A percentile compares a stretch with the other conserved stretches of the same genome.
Conservation (phyloP, 2,888 invertebrate species). For the Sarcophaga variegata region DNA sequence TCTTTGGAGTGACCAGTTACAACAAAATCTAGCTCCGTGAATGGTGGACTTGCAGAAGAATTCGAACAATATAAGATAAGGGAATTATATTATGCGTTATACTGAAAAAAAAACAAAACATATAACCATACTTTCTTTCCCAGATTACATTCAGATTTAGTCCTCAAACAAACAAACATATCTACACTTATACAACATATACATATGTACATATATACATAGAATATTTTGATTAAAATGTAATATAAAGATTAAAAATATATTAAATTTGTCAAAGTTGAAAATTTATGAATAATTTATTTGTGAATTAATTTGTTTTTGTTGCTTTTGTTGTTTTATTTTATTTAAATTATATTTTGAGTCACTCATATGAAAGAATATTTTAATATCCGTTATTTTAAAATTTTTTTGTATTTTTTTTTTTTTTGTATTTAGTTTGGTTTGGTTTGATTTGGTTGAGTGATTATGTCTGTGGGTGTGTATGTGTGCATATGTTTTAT, state of each 20-base stretch:
- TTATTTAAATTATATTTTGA: slow-evolving; percentile 21
- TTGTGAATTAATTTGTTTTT: not conserved
- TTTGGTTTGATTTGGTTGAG: not conserved
- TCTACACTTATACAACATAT: no score
- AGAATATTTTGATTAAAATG: not conserved
- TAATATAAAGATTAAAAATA: not conserved
- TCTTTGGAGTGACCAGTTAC: no score
- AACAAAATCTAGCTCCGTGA: no score
- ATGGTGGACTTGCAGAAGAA: no score
- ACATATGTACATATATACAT: no score
- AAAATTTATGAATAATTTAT: not conserved
- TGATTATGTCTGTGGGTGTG: not conserved
- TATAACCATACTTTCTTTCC: no score
- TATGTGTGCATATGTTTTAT: not conserved
- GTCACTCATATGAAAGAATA: slow-evolving; percentile 42
- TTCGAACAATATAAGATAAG: no score
- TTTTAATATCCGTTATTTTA: slow-evolving; percentile 66
- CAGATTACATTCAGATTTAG: no score
- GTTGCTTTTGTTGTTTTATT: not conserved
- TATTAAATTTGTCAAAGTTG: slow-evolving; percentile 56
- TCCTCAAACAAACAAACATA: no score
- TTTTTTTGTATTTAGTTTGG: slow-evolving; percentile 11
- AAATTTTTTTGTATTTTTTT: not conserved
- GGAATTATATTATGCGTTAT: no score
- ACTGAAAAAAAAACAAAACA: no score